Percentiles rank a stretch among this genome's conserved stretches.
These are phyloP conservation scores for Cisticola juncidis DNA, from an alignment of 2,113 vertebrate genomes.

Conservation along the genomic window DNA sequence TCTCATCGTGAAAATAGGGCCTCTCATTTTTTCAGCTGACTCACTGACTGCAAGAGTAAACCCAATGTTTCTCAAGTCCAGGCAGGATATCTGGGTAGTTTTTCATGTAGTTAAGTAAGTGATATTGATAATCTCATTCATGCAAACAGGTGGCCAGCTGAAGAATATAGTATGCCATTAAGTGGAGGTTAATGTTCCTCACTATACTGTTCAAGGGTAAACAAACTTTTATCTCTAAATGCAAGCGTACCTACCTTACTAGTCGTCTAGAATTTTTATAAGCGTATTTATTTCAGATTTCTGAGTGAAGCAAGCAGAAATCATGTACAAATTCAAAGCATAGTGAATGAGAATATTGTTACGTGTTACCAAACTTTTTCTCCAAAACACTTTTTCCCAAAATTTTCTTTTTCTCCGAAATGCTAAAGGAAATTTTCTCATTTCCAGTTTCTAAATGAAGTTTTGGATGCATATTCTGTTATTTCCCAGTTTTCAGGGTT, in stretches of 20 bases:
- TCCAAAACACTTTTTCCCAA: fast-evolving
- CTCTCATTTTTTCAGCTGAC: background rate
- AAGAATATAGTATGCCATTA: background rate
- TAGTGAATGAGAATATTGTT: background rate
- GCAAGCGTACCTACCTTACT: background rate
- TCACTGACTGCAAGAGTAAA: background rate
- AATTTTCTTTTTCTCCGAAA: background rate
- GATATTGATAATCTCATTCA: background rate
- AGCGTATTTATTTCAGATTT: background rate
- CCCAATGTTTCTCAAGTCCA: background rate
- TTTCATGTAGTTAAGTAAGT: background rate
- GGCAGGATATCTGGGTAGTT: background rate
- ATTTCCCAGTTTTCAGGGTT: background rate
- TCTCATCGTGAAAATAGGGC: background rate
- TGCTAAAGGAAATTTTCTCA: background rate
- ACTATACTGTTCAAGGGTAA: background rate
- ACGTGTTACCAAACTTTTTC: background rate
- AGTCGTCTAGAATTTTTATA: background rate
- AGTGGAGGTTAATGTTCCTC: background rate
- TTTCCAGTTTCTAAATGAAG: background rate
- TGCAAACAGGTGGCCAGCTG: background rate
- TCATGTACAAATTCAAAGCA: background rate
- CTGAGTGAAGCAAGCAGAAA: background rate
- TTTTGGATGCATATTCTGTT: background rate
- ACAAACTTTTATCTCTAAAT: background rate